Base-by-base conservation (phyloP, 2,113 vertebrate species). In the Ptilorrhoa leucosticta region DNA sequence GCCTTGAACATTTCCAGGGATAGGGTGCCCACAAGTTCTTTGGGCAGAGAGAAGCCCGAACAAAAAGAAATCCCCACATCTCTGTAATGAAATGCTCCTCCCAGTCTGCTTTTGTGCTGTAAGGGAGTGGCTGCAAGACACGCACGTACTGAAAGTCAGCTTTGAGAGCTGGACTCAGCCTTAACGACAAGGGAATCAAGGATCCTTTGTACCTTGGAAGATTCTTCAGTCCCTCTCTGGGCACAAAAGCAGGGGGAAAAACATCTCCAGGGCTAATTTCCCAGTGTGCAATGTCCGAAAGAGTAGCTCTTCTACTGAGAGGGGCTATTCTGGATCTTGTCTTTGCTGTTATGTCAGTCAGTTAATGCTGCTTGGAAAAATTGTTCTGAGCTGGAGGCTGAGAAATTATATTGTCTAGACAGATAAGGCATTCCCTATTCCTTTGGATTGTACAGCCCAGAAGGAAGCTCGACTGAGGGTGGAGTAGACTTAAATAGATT, bases 401-500 rank as follows among this genome's bases (percentile, higher is more conserved):
- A 66, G 39, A 56, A 94, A 28, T 81, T 0, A 21, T 75, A 75
- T 73, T 93, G 71, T 90, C 90, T 88, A 85, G 90, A 90, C 91
- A 89, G 84, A 89, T 85, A 64, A 80, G 79, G 89, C 58, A 69
- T 83, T 56, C 39, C 64, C 45, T 65, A 5, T 76, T 91, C 39
- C 71, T 58, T 90, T 68, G 51, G 92, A 44, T n/a, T 83, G 71
- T 56, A 37, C 30, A 81, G 64, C 42, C 42, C 42, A 92, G 64
- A 73, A 37, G 82, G 85, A 89, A 96, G 68, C 71, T 63, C 0
- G 1, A 35, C 57, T 73, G 87, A 96, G 93, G 96, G 96, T 96
- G 92, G 94, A 96, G 94, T 66, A 83, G 87, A 54, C 65, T 96
- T 87, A 78, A 95, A 71, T 66, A 63, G 56, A 58, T 80, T 51